Base-by-base conservation (phyloP, 2,797 vertebrate genomes). In the Acipenser ruthenus region DNA sequence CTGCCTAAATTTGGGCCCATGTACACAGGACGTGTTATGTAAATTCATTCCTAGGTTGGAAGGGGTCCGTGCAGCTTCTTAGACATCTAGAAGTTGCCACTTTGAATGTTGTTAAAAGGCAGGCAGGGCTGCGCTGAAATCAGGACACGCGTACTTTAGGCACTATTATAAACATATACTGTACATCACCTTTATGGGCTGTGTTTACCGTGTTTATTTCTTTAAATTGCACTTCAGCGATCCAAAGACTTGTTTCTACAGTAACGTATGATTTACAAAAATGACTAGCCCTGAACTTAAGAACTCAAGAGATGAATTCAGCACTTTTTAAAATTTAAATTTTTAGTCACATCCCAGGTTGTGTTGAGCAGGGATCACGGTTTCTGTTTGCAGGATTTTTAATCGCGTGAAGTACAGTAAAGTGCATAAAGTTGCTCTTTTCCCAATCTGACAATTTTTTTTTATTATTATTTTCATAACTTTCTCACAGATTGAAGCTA, bases 401-500 rank as follows among this genome's bases (percentile, higher is more conserved):
- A 4, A 49, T 66, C 3, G 15, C 37, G 18, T 18, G 18, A 18
- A 37, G 37, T 37, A 37, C 37, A 37, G 37, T 37, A 37, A 37
- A 37, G 37, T 37, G 37, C 37, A 37, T 4, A 37, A 37, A 37
- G 37, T 37, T 37, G 5, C 7, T 11, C 55, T 11, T 4, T 11
- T 58, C 12, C 12, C 53, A 37, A 65, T 9, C 11, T 60, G 8
- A 7, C 55, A 61, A 23, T 49, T 67, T 50, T 74, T 59, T n/a
- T 49, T 49, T 56, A n/a, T 71, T 75, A 13, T 56, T 13, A 7
- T 4, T 71, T 75, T 18, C 52, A 62, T 63, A 73, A 37, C 37
- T 37, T 37, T 37, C 37, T 68, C 62, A 66, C 84, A 99, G 97
- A 83, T 71, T 99, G 80, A 99, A 98, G 87, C 88, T 92, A 78